These are phyloP conservation scores for Beaufortia kweichowensis DNA, from an alignment of 2,113 vertebrate genomes.

Conservation along the genomic window DNA sequence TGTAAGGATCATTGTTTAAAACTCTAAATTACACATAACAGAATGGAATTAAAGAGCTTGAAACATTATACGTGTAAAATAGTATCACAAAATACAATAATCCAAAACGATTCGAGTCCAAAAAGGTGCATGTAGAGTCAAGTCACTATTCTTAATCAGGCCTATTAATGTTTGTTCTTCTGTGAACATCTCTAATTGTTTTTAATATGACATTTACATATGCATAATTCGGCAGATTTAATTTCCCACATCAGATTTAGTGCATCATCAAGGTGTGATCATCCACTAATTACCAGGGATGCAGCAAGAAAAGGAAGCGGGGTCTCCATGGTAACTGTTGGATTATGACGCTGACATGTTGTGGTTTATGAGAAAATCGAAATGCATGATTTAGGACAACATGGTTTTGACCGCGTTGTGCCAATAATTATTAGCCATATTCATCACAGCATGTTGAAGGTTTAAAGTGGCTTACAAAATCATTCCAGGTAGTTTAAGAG, in stretches of 20 bases:
- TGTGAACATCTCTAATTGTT: conserved; percentile 11
- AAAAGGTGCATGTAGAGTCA: neutral
- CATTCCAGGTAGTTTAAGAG: neutral
- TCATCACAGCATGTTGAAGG: neutral
- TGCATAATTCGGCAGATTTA: neutral
- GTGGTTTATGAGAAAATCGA: neutral
- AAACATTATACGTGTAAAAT: too few species aligned
- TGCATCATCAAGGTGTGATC: conserved; percentile 18
- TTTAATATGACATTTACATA: conserved; percentile 14
- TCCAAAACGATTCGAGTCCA: too few species aligned
- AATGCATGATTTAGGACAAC: neutral
- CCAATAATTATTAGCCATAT: neutral
- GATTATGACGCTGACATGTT: conserved; percentile 4
- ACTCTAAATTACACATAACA: too few species aligned
- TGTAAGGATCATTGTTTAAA: too few species aligned
- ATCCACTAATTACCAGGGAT: conserved; percentile 17
- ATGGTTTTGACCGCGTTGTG: neutral
- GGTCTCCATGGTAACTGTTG: conserved; percentile 28
- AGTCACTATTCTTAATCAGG: neutral
- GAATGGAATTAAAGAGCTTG: too few species aligned
- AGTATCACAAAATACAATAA: too few species aligned
- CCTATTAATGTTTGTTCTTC: neutral
- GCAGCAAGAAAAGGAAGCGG: neutral
- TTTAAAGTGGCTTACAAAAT: neutral
- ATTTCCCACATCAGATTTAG: conserved; percentile 8